Evolutionary conservation across 1,140 invertebrate species (phyloP), one percentile per base, ranked within the genome.

Genomic region (Papilio xuthus): DNA sequence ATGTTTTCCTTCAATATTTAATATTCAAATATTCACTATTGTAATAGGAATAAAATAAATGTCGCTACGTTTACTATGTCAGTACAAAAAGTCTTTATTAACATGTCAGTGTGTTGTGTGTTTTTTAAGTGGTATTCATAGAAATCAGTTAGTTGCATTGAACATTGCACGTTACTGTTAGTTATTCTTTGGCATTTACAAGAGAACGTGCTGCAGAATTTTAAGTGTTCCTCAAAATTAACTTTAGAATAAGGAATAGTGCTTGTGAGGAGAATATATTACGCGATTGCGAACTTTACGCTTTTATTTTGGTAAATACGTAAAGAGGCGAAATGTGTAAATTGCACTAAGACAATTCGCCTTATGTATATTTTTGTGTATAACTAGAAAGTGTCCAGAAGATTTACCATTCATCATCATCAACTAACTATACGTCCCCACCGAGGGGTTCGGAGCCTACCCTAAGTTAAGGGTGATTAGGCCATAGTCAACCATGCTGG

Each of bases 221-320:
- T 76, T 76, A 76, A 76, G 74, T 76, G 74, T 76, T 76, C 74
- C 56, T 76, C 74, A 76, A 76, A 76, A 76, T 76, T 75, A 60
- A 63, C 74, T 63, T 76, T 76, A 60, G 74, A 76, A 76, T 76
- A 76, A 76, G 74, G 74, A 76, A 76, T 63, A 76, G 72, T 32
- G 74, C 4, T 60, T 63, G 74, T 63, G 74, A 76, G 32, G 32
- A 37, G 74, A 76, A 76, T 76, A 63, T 8, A 12, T 76, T 76
- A 76, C 15, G 15, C 4, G 70, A 9, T 72, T 72, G 37, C 20
- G 18, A 42, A 47, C 44, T 73, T 73, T 47, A 47, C 23, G 15
- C 4, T 50, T 32, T 67, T 67, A 67, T 67, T 67, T 67, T 13
- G 60, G 60, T 67, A 67, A 67, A 67, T 67, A 28, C 26, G 26